Conservation (phyloP, 2,797 vertebrate genomes). For the Podargus strigoides region DNA sequence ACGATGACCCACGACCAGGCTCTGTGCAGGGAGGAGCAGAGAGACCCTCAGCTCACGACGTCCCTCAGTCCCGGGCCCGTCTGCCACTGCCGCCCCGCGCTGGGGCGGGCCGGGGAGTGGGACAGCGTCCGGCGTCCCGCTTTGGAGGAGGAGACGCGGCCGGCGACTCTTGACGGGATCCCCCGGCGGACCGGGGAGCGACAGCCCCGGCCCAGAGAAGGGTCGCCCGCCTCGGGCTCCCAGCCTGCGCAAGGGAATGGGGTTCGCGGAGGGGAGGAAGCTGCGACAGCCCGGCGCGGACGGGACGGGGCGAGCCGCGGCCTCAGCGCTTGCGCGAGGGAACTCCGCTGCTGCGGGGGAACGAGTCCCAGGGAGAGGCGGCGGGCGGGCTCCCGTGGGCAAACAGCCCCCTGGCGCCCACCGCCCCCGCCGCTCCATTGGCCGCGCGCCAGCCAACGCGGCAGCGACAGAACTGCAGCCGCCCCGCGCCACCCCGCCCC, state of each 20-base stretch:
- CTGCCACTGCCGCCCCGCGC: background rate
- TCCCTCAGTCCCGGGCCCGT: too few relatives aligned
- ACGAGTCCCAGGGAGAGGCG: background rate
- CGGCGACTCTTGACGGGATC: too few relatives aligned
- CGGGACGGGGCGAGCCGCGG: background rate
- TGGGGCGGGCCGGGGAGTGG: background rate
- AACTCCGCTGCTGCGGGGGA: too few relatives aligned
- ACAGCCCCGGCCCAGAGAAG: too few relatives aligned
- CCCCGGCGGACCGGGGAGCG: too few relatives aligned
- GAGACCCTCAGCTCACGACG: too few relatives aligned
- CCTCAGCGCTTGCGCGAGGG: background rate
- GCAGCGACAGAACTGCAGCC: conserved; percentile 5
- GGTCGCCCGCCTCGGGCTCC: too few relatives aligned
- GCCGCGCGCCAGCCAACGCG: background rate
- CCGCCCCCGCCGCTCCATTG: background rate
- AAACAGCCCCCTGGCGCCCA: background rate
- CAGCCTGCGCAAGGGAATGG: too few relatives aligned
- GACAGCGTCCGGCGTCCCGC: background rate
- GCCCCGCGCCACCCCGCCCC: background rate
- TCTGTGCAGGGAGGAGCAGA: too few relatives aligned
- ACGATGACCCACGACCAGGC: rapidly evolving
- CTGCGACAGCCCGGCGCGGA: rapidly evolving
- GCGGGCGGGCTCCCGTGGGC: background rate
- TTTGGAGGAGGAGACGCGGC: rapidly evolving
- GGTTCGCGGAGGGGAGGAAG: too few relatives aligned